Evolutionary conservation across 1,140 invertebrate genomes (phyloP), one percentile per base, ranked within the genome.

Genomic region (Monomorium pharaonis): DNA sequence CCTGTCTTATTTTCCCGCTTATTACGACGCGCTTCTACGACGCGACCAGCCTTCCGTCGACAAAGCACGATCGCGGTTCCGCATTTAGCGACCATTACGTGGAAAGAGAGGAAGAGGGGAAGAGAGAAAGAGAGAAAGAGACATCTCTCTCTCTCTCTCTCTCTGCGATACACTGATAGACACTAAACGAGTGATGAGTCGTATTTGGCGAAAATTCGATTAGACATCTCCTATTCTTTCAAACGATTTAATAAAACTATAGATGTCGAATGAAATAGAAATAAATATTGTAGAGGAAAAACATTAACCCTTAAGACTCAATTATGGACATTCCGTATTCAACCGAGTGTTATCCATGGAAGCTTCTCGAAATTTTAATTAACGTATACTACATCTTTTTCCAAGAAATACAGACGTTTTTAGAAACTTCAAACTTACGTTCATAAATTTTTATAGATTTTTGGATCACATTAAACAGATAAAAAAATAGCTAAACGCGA

Each of bases 1-100:
- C 72, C 60, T 58, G 24, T 16, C 49, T 85, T 58, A 27, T 18
- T 83, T 75, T 85, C 58, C 63, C 54, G 42, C 27, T 63, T 58
- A 42, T 60, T 67, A 30, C 21, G 14, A 42, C 33, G 54, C 18
- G 27, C 62, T 58, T 42, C 9, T 75, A 56, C 72, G 72, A 56
- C 51, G 30, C 49, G 21, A 24, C 30, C 30, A 33, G 72, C 42
- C 24, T 49, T 70, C 67, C 37, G 56, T 77, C 56, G 56, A 24
- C 74, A 77, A 77, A 77, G 30, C 21, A 21, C 37, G 10, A n/a
- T 27, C 33, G 42, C 21, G 24, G 5, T 27, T 77, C 44, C 75
- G 75, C 51, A 49, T 51, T 85, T 56, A 24, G 30, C 49, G n/a
- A 51, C 60, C n/a, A 24, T 81, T n/a, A 42, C 47, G 70, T 30